Conservation (phyloP, 1,140 invertebrate species). For the honey bee (Apis mellifera) region Amel_HAv3.1 CM009932.2:14225001-14225500, state of each 20-base stretch:
- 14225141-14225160: conserved; percentile 31
- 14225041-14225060: conserved; percentile 57
- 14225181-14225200: no score
- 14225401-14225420: conserved; percentile 27
- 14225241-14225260: not conserved
- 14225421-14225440: conserved; percentile 45
- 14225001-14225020: conserved; percentile 45
- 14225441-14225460: conserved; percentile 44
- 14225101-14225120: not conserved
- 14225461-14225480: conserved; percentile 50
- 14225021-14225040: conserved; percentile 48
- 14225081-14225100: conserved; percentile 25
- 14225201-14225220: no score
- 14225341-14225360: conserved; percentile 6
- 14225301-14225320: not conserved
- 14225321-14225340: not conserved
- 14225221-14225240: not conserved
- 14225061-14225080: conserved; percentile 72
- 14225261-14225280: conserved; percentile 34
- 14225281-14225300: conserved; percentile 7
- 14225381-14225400: not conserved
- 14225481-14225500: conserved; percentile 2
- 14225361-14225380: conserved; percentile 18
- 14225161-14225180: not conserved
- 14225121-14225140: not conserved